phyloP scores from a whole-genome alignment of 2,888 invertebrate species.

The Pandemis heparana region DNA sequence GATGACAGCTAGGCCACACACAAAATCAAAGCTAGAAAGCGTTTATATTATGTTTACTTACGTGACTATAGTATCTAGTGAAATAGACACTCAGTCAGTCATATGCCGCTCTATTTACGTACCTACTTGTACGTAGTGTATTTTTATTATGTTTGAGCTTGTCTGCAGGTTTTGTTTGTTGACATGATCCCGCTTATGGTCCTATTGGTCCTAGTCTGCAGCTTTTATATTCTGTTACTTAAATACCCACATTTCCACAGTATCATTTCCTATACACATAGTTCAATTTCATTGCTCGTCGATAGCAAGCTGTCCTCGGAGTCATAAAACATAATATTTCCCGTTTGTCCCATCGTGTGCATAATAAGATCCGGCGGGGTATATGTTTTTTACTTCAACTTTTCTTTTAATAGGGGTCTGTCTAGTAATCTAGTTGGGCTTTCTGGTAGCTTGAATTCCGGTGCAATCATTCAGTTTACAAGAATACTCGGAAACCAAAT shows the following conservation, averaged over 20 bases:
- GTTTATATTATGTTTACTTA: no score
- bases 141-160: background rate
- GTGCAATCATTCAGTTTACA: background rate
- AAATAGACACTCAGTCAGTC: no score
- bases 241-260: background rate
- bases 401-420: background rate
- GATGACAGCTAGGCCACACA: no score
- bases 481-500: background rate
- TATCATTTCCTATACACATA: background rate
- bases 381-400: background rate
- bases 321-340: constrained; percentile 1
- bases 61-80: no score
- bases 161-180: background rate
- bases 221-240: background rate
- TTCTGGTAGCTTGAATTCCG: background rate
- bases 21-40: no score
- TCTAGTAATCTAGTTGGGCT: background rate
- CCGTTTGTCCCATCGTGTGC: background rate
- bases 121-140: background rate
- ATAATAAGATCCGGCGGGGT: background rate
- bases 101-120: no score
- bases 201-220: no score
- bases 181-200: background rate
- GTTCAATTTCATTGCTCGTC: constrained; percentile 6
- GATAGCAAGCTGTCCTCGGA: background rate